A percentile compares a stretch with the other conserved stretches of the same genome.
phyloP scores from a whole-genome alignment of 2,797 vertebrate genomes.

The Sebastes dallii region DNA sequence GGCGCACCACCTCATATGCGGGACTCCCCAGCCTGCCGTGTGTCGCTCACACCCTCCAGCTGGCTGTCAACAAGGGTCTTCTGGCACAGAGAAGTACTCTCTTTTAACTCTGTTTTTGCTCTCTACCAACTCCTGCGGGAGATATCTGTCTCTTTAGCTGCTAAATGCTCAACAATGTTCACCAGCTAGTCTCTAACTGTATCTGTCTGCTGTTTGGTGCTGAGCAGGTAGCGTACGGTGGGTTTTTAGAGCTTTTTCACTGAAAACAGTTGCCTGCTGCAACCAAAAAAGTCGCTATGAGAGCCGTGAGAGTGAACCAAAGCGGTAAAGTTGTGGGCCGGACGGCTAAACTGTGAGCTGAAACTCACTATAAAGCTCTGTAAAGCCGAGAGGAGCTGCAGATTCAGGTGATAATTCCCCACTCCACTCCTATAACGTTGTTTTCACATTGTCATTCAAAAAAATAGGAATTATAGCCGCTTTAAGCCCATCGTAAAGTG shows the following conservation, averaged over 20 bases:
- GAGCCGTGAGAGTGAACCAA: background rate
- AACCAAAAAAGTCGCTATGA: background rate
- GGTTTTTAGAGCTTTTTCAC: background rate
- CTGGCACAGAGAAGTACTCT: too few relatives aligned
- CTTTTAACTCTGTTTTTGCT: background rate
- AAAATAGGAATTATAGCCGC: too few relatives aligned
- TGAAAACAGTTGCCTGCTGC: background rate
- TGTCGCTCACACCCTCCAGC: too few relatives aligned
- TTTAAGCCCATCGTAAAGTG: background rate
- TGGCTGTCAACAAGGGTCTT: too few relatives aligned
- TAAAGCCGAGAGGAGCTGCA: background rate
- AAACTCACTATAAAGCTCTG: background rate
- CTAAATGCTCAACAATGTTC: background rate
- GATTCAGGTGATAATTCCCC: background rate
- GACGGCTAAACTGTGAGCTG: too few relatives aligned
- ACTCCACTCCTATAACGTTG: too few relatives aligned
- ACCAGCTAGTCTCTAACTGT: background rate
- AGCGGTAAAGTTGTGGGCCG: background rate
- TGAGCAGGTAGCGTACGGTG: background rate
- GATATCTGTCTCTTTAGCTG: background rate
- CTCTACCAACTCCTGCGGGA: background rate
- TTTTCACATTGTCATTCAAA: too few relatives aligned
- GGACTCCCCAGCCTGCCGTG: too few relatives aligned
- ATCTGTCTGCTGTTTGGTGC: background rate
- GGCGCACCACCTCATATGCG: too few relatives aligned